A percentile compares a stretch with the other conserved stretches of the same genome.
These are phyloP conservation scores for Heliconius hewitsoni DNA, from an alignment of 1,140 invertebrate species.

Conservation along the genomic window DNA sequence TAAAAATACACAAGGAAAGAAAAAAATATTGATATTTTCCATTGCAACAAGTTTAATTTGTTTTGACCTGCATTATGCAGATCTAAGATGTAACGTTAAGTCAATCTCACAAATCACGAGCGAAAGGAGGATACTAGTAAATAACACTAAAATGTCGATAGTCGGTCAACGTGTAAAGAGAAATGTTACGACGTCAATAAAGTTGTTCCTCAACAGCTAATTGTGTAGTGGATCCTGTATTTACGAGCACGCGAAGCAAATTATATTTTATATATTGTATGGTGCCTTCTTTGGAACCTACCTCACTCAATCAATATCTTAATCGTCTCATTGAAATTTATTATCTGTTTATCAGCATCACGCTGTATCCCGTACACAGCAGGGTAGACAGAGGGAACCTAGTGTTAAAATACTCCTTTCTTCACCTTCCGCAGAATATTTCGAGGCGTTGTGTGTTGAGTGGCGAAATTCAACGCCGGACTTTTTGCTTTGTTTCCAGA, in stretches of 20 bases:
- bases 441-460: too few relatives aligned
- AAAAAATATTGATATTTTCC: not conserved
- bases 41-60: not conserved
- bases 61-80: not conserved
- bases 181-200: slow-evolving; percentile 2
- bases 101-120: not conserved
- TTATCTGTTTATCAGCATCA: not conserved
- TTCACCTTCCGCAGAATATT: too few relatives aligned
- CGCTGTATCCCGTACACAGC: too few relatives aligned
- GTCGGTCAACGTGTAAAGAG: slow-evolving; percentile 4
- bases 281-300: not conserved
- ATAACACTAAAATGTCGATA: not conserved
- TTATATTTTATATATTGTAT: not conserved
- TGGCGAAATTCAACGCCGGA: too few relatives aligned
- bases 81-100: not conserved
- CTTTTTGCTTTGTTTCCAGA: too few relatives aligned
- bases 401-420: too few relatives aligned
- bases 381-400: too few relatives aligned
- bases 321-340: not conserved
- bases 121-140: slow-evolving; percentile 1
- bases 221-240: not conserved
- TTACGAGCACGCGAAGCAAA: not conserved
- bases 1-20: too few relatives aligned
- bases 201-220: not conserved
- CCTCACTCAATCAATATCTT: not conserved